Percentiles rank a stretch among this genome's conserved stretches.
phyloP scores from a whole-genome alignment of 92 coral and sea anemone species.

The Metridium senile region DNA sequence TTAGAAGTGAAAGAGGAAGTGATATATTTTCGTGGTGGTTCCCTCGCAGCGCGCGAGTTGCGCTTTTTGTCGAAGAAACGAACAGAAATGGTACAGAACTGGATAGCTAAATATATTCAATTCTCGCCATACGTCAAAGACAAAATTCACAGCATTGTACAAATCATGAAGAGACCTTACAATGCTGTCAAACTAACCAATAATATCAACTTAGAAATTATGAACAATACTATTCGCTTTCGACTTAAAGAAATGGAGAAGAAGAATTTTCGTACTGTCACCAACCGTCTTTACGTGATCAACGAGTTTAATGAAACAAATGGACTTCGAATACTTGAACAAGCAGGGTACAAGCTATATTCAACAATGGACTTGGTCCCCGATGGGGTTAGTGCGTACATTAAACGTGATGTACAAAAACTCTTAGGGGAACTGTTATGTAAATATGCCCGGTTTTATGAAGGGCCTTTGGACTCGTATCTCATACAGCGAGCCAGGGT shows the following conservation, averaged over 20 bases:
- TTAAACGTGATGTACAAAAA: slow-evolving; percentile 59
- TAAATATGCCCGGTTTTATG: slow-evolving; percentile 70
- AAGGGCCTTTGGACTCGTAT: slow-evolving; percentile 72
- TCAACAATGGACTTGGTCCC: slow-evolving; percentile 57
- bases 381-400: slow-evolving; percentile 49
- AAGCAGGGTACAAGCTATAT: slow-evolving; percentile 58
- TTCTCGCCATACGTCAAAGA: slow-evolving; percentile 62
- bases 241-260: slow-evolving; percentile 76
- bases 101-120: slow-evolving; percentile 59
- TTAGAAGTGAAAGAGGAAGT: slow-evolving; percentile 52
- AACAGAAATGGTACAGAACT: slow-evolving; percentile 55
- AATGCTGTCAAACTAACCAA: slow-evolving; percentile 63
- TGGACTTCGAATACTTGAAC: slow-evolving; percentile 39
- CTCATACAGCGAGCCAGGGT: slow-evolving; percentile 75
- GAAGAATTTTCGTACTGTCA: slow-evolving; percentile 44
- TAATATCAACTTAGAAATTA: slow-evolving; percentile 26
- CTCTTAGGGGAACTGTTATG: slow-evolving; percentile 68
- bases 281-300: slow-evolving; percentile 62
- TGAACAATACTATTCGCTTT: slow-evolving; percentile 49
- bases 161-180: slow-evolving; percentile 55
- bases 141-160: slow-evolving; percentile 40
- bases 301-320: slow-evolving; percentile 43
- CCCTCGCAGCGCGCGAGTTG: slow-evolving; percentile 63
- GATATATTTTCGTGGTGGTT: slow-evolving; percentile 67
- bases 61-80: slow-evolving; percentile 75